Conservation (phyloP, 2,797 vertebrate species). For the Acipenser transmontanus region DNA sequence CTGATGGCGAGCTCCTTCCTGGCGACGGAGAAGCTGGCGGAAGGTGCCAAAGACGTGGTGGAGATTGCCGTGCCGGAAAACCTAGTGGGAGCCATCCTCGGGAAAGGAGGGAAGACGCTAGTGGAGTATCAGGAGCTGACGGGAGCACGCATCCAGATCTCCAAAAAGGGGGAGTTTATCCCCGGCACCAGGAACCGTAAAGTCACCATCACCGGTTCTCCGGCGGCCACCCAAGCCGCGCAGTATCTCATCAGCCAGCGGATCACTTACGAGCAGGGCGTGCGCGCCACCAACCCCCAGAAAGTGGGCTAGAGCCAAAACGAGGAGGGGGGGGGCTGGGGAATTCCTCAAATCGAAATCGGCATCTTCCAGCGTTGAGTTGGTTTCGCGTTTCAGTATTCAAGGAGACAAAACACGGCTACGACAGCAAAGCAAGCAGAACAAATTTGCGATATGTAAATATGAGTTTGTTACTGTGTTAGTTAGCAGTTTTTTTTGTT, state of each 20-base stretch:
- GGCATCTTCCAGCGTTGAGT: slow-evolving; percentile 49
- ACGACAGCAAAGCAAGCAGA: slow-evolving; percentile 60
- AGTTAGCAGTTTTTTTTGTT: no score
- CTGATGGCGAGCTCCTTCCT: slow-evolving; percentile 80
- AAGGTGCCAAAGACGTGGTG: slow-evolving; percentile 89
- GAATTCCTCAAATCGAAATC: slow-evolving; percentile 39
- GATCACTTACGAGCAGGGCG: slow-evolving; percentile 93
- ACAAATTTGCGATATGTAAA: slow-evolving; percentile 76
- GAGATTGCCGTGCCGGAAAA: slow-evolving; percentile 93
- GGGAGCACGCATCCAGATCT: slow-evolving; percentile 93
- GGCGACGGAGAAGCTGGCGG: slow-evolving; percentile 82
- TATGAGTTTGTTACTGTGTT: slow-evolving; percentile 71
- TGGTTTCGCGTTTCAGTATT: slow-evolving; percentile 68
- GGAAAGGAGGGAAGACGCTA: slow-evolving; percentile 92
- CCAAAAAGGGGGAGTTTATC: slow-evolving; percentile 95
- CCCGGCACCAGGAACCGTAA: slow-evolving; percentile 94
- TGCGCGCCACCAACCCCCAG: slow-evolving; percentile 90
- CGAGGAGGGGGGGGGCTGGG: slow-evolving; percentile 27
- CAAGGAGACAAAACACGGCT: slow-evolving; percentile 52
- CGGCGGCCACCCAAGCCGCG: slow-evolving; percentile 87
- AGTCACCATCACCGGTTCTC: slow-evolving; percentile 91
- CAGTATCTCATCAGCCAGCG: slow-evolving; percentile 96
- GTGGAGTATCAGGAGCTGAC: slow-evolving; percentile 96
- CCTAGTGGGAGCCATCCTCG: slow-evolving; percentile 90
- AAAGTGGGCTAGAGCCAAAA: slow-evolving; percentile 74